phyloP scores from a whole-genome alignment of 2,888 invertebrate species.

The Drosophila subquinaria region DNA sequence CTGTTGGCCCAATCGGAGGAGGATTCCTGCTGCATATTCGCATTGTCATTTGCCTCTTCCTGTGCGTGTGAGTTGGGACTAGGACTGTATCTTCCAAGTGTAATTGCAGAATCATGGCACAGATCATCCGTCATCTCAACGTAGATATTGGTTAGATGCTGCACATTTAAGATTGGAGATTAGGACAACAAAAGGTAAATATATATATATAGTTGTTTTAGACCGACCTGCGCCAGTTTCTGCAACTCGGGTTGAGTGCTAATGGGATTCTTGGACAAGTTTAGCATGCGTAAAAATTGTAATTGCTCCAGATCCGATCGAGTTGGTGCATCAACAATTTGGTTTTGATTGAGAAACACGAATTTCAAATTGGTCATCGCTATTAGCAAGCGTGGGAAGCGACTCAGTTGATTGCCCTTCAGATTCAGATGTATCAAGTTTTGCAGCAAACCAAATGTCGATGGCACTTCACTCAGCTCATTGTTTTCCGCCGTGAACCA shows the following conservation, averaged over 20 bases:
- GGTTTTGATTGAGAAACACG: conserved; percentile 87
- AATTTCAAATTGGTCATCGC: conserved; percentile 87
- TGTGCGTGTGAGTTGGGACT: background rate
- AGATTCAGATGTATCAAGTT: conserved; percentile 89
- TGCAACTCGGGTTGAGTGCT: conserved; percentile 47
- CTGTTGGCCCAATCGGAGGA: conserved; percentile 89
- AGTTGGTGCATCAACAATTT: conserved; percentile 67
- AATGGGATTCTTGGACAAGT: conserved; percentile 87
- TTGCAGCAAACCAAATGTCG: conserved; percentile 86
- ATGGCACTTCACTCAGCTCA: conserved; percentile 87
- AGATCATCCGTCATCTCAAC: conserved; percentile 47
- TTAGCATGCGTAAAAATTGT: conserved; percentile 86
- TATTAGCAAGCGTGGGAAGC: conserved; percentile 86
- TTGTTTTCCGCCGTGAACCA: conserved; percentile 90
- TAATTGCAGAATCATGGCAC: conserved; percentile 2
- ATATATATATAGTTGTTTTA: background rate
- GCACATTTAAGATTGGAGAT: background rate
- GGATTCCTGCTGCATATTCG: conserved; percentile 65
- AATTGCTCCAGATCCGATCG: conserved; percentile 61
- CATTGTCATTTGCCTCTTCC: conserved; percentile 32
- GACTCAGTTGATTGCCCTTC: conserved; percentile 87
- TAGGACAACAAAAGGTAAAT: background rate
- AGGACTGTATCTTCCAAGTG: background rate
- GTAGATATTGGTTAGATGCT: conserved; percentile 62
- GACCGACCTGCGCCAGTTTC: conserved; percentile 51